These are phyloP conservation scores for Cydia splendana DNA, from an alignment of 1,140 invertebrate species.

Conservation along the genomic window DNA sequence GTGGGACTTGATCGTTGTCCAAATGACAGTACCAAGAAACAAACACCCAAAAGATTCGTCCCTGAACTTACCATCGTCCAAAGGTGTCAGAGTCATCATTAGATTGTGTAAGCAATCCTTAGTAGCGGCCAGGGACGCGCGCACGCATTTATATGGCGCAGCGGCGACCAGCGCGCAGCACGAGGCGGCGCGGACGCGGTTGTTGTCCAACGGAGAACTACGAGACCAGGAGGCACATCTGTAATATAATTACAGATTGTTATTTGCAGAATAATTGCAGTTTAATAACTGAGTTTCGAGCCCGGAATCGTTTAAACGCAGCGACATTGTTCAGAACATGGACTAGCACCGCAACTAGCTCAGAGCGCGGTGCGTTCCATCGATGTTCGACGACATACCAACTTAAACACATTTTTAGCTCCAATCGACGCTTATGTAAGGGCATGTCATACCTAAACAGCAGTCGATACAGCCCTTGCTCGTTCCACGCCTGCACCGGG, in stretches of 20 bases:
- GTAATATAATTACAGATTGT: neutral
- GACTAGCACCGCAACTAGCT: too few species aligned
- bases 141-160: slow-evolving; percentile 55
- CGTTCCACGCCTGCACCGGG: slow-evolving; percentile 62
- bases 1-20: slow-evolving; percentile 34
- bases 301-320: neutral
- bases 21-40: neutral
- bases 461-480: slow-evolving; percentile 61
- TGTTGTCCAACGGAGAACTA: slow-evolving; percentile 18
- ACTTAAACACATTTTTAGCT: neutral
- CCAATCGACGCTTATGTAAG: too few species aligned
- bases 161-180: slow-evolving; percentile 53
- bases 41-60: neutral
- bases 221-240: slow-evolving; percentile 54
- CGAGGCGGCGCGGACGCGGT: slow-evolving; percentile 43
- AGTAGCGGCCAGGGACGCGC: slow-evolving; percentile 53
- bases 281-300: neutral
- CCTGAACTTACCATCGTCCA: slow-evolving; percentile 47
- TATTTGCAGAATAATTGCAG: neutral
- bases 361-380: too few species aligned
- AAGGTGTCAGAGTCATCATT: slow-evolving; percentile 48
- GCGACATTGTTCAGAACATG: neutral
- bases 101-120: slow-evolving; percentile 65
- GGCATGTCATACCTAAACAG: slow-evolving; percentile 59
- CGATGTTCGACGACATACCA: neutral